A percentile compares a stretch with the other conserved stretches of the same genome.
These are phyloP conservation scores for Boloria selene DNA, from an alignment of 2,888 invertebrate species.

Conservation along the genomic window DNA sequence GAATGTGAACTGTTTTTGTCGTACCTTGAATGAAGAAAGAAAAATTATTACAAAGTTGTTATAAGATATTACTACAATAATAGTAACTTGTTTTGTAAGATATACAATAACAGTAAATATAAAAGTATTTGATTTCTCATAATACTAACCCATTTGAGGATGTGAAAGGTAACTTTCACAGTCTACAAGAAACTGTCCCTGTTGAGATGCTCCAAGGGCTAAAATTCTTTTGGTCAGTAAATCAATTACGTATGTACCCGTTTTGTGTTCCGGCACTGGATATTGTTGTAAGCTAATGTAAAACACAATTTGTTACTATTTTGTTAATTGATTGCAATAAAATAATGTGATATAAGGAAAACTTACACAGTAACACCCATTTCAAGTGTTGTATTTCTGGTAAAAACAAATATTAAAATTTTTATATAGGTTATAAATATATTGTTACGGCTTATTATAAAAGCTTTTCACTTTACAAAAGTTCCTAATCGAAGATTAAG, in stretches of 20 bases:
- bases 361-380: slow-evolving; percentile 86
- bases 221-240: slow-evolving; percentile 91
- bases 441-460: neutral
- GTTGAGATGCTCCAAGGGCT: slow-evolving; percentile 92
- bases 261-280: slow-evolving; percentile 93
- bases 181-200: slow-evolving; percentile 96
- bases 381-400: neutral
- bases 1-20: slow-evolving; percentile 93
- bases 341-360: slow-evolving; percentile 16
- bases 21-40: slow-evolving; percentile 74
- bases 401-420: neutral
- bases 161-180: slow-evolving; percentile 95
- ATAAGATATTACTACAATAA: too few species aligned
- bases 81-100: neutral
- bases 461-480: neutral
- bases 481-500: too few species aligned
- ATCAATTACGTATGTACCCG: slow-evolving; percentile 95
- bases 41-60: neutral
- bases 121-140: too few species aligned
- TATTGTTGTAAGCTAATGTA: slow-evolving; percentile 88
- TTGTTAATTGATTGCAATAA: neutral
- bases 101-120: too few species aligned
- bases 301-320: neutral
- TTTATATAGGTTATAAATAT: neutral
- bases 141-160: slow-evolving; percentile 83